A percentile compares a stretch with the other conserved stretches of the same genome.
phyloP scores from a whole-genome alignment of 2,113 vertebrate genomes.

The Sphyrna mokarran region DNA sequence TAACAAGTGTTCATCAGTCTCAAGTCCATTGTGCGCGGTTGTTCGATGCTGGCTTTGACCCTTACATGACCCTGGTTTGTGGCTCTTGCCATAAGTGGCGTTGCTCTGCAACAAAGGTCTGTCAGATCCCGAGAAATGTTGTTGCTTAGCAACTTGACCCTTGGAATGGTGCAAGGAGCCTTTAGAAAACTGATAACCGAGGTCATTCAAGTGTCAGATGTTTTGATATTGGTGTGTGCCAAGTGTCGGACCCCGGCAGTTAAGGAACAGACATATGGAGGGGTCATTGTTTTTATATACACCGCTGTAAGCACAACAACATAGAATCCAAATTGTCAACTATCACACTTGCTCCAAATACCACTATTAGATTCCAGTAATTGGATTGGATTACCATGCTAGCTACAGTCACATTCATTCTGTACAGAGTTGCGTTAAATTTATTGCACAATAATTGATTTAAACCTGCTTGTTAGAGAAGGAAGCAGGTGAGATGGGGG shows the following conservation, averaged over 20 bases:
- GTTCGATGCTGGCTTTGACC: conserved; percentile 19
- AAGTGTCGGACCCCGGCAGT: background rate
- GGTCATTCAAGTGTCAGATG: conserved; percentile 28
- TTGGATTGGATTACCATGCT: background rate
- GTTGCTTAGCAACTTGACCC: conserved; percentile 32
- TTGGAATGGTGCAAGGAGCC: background rate
- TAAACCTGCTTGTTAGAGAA: background rate
- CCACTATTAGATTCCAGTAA: background rate
- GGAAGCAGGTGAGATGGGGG: background rate
- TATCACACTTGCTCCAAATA: background rate
- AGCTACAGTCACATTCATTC: background rate
- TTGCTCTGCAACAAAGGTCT: conserved; percentile 15
- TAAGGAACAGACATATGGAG: background rate
- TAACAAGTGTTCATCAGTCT: background rate
- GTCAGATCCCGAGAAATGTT: background rate
- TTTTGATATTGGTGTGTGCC: background rate
- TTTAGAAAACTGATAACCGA: background rate
- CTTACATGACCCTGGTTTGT: background rate
- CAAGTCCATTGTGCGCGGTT: conserved; percentile 19
- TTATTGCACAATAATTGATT: background rate
- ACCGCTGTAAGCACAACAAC: background rate
- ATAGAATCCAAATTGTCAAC: background rate
- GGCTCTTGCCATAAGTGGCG: conserved; percentile 13
- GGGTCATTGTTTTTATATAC: background rate
- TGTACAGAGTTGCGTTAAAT: background rate